phyloP scores from a whole-genome alignment of 2,888 invertebrate species.

The Ditula angustiorana region DNA sequence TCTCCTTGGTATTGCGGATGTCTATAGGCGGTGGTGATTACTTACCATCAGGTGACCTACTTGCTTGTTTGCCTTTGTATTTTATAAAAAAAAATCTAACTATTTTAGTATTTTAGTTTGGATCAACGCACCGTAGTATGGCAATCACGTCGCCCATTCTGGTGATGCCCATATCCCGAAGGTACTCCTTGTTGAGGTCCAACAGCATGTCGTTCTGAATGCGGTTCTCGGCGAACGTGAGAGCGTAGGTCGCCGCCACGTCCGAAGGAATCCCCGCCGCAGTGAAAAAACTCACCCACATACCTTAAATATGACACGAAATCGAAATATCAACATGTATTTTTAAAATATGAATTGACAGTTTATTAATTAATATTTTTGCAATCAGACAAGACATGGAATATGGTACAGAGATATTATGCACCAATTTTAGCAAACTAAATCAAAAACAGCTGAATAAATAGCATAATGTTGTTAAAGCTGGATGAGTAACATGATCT shows the following conservation, averaged over 20 bases:
- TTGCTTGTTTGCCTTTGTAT: no score
- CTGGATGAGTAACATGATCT: conserved; percentile 30
- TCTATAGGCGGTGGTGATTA: no score
- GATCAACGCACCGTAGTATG: conserved; percentile 85
- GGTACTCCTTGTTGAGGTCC: conserved; percentile 94
- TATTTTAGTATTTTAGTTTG: background rate
- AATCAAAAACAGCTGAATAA: conserved; percentile 34
- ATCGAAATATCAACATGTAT: background rate
- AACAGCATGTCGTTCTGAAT: conserved; percentile 94
- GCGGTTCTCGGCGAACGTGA: conserved; percentile 94
- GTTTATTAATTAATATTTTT: no score
- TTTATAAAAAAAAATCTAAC: background rate
- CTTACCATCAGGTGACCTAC: no score
- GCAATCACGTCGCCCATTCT: conserved; percentile 90
- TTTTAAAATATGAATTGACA: no score
- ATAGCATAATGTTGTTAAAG: conserved; percentile 32
- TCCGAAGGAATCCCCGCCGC: conserved; percentile 93
- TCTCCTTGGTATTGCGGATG: no score
- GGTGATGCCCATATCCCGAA: conserved; percentile 95
- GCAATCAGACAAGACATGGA: background rate
- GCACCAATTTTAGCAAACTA: background rate
- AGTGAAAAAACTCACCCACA: conserved; percentile 95
- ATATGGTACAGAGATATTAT: background rate
- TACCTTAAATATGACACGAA: conserved; percentile 69
- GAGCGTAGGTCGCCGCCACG: conserved; percentile 92